Percentiles rank a stretch among this genome's conserved stretches.
Conservation (phyloP, 2,797 vertebrate genomes). For the Oophaga sylvatica region DNA sequence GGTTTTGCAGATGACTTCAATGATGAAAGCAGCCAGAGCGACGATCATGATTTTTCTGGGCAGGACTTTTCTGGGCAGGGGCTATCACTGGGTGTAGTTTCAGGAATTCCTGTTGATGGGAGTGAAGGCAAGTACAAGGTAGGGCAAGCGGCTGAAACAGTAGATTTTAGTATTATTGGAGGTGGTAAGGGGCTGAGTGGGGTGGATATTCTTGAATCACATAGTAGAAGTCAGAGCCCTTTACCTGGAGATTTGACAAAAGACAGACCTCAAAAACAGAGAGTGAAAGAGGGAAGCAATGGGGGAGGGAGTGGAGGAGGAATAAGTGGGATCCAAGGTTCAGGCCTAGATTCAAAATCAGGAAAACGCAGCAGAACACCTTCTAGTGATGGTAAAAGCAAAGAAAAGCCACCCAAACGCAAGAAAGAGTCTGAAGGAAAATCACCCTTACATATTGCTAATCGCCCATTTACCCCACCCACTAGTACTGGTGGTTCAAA, state of each 20-base stretch:
- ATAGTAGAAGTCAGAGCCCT: constrained; percentile 90
- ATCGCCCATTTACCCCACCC: constrained; percentile 92
- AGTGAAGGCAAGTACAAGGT: constrained; percentile 79
- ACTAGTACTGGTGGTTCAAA: constrained; percentile 92
- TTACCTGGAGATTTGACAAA: constrained; percentile 84
- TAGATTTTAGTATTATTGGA: constrained; percentile 92
- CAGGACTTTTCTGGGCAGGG: constrained; percentile 84
- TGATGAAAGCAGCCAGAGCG: constrained; percentile 94
- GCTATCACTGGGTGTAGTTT: constrained; percentile 75
- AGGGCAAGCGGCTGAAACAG: constrained; percentile 84
- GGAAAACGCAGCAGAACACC: constrained; percentile 94
- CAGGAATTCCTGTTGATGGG: constrained; percentile 82
- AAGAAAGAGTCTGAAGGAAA: constrained; percentile 96
- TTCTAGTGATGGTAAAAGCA: constrained; percentile 94
- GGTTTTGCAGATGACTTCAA: constrained; percentile 90
- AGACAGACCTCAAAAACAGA: constrained; percentile 81
- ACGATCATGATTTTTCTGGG: constrained; percentile 84
- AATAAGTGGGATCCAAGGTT: constrained; percentile 73
- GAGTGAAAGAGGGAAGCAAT: constrained; percentile 77
- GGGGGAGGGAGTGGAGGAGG: constrained; percentile 71
- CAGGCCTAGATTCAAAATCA: constrained; percentile 85
- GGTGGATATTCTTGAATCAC: constrained; percentile 87
- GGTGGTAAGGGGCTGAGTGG: constrained; percentile 79
- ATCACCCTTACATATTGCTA: constrained; percentile 93
- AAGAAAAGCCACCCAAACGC: constrained; percentile 94